Evolutionary conservation across 2,113 vertebrate genomes (phyloP).

Genomic region (Leuciscus idus): DNA sequence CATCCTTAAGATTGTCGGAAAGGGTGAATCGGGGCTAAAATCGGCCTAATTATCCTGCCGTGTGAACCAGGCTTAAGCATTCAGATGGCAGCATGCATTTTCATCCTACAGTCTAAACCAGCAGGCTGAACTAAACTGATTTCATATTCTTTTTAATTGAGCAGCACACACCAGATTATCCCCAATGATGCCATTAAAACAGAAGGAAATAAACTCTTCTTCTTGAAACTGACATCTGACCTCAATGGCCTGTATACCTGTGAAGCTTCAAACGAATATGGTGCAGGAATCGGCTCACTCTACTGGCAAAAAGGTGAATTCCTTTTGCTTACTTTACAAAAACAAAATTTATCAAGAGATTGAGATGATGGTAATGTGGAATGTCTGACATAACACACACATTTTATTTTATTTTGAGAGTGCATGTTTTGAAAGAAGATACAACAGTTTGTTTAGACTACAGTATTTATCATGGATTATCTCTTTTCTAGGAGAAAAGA

Average conservation of each 20-base stretch:
- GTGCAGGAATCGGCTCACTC: conserved; percentile 35
- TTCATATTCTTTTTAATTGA: neutral
- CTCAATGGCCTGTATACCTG: conserved; percentile 65
- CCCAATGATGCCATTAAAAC: conserved; percentile 36
- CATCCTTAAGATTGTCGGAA: no score
- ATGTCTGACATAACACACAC: neutral
- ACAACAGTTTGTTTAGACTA: neutral
- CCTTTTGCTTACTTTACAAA: neutral
- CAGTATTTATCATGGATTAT: neutral
- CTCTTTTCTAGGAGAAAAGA: neutral
- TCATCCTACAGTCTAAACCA: no score
- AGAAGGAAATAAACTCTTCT: conserved; percentile 36
- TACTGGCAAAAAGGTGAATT: neutral
- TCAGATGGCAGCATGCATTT: no score
- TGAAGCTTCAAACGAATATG: conserved; percentile 52
- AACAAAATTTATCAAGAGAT: neutral
- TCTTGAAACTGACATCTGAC: conserved; percentile 9
- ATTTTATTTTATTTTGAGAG: neutral
- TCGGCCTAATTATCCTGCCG: no score
- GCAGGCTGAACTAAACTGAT: neutral
- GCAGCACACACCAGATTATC: neutral
- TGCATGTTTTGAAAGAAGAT: neutral
- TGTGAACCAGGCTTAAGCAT: no score
- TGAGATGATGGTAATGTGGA: neutral
- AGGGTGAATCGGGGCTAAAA: no score